A percentile compares a stretch with the other conserved stretches of the same genome.
phyloP scores from a whole-genome alignment of 2,113 vertebrate genomes.

The Misgurnus mizolepis region DNA sequence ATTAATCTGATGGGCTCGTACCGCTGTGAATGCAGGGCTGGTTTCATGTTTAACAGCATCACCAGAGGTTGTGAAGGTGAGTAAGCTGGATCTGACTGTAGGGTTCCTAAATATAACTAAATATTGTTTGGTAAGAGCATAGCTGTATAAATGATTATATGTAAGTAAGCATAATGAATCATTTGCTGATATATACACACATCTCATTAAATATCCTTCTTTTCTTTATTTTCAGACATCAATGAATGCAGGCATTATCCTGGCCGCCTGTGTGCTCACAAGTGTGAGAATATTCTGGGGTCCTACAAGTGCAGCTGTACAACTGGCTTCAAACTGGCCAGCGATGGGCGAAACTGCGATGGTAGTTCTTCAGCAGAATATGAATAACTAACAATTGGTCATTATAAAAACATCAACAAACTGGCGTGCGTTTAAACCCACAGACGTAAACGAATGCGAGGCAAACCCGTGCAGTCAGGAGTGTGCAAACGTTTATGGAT shows the following conservation, averaged over 20 bases:
- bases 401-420: no score
- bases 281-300: slow-evolving; percentile 90
- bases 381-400: neutral
- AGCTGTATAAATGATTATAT: no score
- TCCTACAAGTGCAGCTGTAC: slow-evolving; percentile 93
- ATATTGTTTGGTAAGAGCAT: no score
- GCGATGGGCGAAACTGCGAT: slow-evolving; percentile 87
- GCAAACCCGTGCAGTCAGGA: slow-evolving; percentile 92
- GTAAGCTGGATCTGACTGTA: slow-evolving; percentile 21
- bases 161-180: no score
- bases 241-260: slow-evolving; percentile 94
- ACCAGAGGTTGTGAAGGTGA: slow-evolving; percentile 84
- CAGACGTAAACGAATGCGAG: slow-evolving; percentile 88
- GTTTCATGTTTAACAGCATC: slow-evolving; percentile 89
- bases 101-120: neutral
- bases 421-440: no score
- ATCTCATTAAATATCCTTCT: neutral
- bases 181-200: neutral
- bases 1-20: slow-evolving; percentile 87
- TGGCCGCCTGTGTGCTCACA: slow-evolving; percentile 92
- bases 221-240: slow-evolving; percentile 75
- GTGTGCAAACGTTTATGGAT: slow-evolving; percentile 94
- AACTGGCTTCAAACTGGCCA: slow-evolving; percentile 85
- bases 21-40: slow-evolving; percentile 86
- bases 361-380: slow-evolving; percentile 70